These are phyloP conservation scores for Antrozous pallidus DNA, from an alignment of 2,797 vertebrate genomes.

Conservation along the genomic window DNA sequence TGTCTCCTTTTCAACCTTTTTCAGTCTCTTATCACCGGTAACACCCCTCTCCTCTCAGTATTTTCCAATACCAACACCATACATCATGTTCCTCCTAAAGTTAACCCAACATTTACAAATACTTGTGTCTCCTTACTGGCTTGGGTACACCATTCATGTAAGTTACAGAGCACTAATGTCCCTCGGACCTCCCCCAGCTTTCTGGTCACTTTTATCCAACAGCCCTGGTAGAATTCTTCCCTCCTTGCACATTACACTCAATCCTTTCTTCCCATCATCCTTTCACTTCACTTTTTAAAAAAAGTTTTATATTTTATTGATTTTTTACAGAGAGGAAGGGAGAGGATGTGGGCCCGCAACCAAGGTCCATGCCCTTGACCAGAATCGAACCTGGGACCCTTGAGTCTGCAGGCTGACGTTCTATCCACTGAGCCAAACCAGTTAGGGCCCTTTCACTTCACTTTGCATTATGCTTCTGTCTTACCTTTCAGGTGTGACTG, in stretches of 20 bases:
- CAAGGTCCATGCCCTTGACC: too few species aligned
- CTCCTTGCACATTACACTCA: neutral
- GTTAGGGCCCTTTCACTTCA: neutral
- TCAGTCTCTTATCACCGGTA: neutral
- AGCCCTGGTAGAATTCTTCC: neutral
- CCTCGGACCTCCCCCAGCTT: neutral
- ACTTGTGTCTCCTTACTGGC: neutral
- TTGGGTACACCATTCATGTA: neutral
- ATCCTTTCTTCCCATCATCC: neutral
- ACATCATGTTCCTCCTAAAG: neutral
- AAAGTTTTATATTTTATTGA: too few species aligned
- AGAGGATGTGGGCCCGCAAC: too few species aligned
- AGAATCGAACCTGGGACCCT: too few species aligned
- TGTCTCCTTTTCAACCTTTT: neutral
- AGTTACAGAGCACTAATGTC: neutral
- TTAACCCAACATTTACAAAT: neutral
- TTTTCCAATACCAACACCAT: neutral
- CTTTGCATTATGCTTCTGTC: neutral
- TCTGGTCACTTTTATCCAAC: neutral
- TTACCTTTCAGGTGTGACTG: constrained; percentile 85
- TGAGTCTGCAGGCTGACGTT: too few species aligned
- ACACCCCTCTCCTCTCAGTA: neutral
- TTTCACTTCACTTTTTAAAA: neutral
- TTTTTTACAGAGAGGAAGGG: too few species aligned
- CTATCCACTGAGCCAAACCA: too few species aligned